Conservation (phyloP, 2,888 invertebrate species). For the Suillia variegata region DNA sequence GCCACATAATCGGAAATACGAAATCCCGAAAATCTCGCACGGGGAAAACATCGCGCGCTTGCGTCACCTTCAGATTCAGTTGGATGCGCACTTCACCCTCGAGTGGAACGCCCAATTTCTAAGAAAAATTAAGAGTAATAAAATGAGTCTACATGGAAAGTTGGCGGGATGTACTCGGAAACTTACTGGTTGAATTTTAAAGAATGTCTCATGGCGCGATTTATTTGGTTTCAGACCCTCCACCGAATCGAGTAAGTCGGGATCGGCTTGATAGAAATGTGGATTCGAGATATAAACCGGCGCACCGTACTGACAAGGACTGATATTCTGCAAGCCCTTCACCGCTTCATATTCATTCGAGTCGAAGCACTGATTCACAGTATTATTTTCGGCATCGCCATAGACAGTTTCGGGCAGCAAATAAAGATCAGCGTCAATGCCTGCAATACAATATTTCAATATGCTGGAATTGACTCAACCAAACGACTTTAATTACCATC, state of each 20-base stretch:
- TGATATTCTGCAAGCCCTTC: slow-evolving; percentile 81
- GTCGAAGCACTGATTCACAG: slow-evolving; percentile 76
- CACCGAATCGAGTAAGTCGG: slow-evolving; percentile 69
- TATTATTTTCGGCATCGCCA: slow-evolving; percentile 69
- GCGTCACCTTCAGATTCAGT: slow-evolving; percentile 79
- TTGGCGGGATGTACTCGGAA: too few species aligned
- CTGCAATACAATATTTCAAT: slow-evolving; percentile 55
- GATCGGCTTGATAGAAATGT: slow-evolving; percentile 85
- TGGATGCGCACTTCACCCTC: slow-evolving; percentile 83
- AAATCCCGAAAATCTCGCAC: slow-evolving; percentile 80
- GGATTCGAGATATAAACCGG: slow-evolving; percentile 89
- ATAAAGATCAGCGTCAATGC: slow-evolving; percentile 75
- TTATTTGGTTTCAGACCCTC: slow-evolving; percentile 74
- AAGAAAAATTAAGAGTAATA: slow-evolving; percentile 34
- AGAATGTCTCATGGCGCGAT: slow-evolving; percentile 75
- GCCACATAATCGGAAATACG: slow-evolving; percentile 86
- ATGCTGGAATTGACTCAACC: neutral
- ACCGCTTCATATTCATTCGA: slow-evolving; percentile 71
- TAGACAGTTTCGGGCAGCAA: slow-evolving; percentile 74
- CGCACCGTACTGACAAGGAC: slow-evolving; percentile 86
- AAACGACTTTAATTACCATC: slow-evolving; percentile 64
- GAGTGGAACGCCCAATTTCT: slow-evolving; percentile 85
- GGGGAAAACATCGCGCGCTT: slow-evolving; percentile 72
- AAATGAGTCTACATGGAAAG: neutral
- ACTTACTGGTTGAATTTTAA: slow-evolving; percentile 82